Evolutionary conservation across 1,140 invertebrate species (phyloP), one percentile per base, ranked within the genome.

Genomic region (Pseudomyrmex pallidus): DNA sequence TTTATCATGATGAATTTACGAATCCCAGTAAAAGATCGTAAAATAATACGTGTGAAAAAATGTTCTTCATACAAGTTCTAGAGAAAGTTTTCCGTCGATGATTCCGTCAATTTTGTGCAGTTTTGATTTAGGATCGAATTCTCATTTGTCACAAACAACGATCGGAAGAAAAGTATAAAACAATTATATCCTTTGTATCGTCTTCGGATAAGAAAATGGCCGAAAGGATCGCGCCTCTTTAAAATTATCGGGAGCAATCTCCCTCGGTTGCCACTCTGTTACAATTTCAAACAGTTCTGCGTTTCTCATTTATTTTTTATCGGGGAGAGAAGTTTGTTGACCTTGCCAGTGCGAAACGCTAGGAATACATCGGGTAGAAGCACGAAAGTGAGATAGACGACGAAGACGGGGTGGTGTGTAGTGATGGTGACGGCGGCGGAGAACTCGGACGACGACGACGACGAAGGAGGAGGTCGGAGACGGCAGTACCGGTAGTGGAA

Each of bases 231-330:
- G 82, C 85, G 82, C 76, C 88, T 89, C 88, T 86, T 89, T 89
- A 89, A 89, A 89, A 85, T 89, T 87, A 89, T 86, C 82, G 76
- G 72, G 86, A 88, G 73, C 64, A 89, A 80, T 80, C 76, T 70
- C 22, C 59, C 62, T 48, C 63, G 74, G 86, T 86, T 83, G 87
- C 89, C 86, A 88, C 88, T 35, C 35, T 90, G 89, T 90, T 90
- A 90, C 89, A 90, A 90, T 90, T 90, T 90, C 89, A 89, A 90
- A 88, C 88, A 90, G 89, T 88, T 87, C 88, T 88, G 84, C 68
- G 78, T 87, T 89, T 90, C 35, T 35, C 88, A 90, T 90, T 90
- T 90, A 86, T 90, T 90, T 90, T 90, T 90, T 90, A 90, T 90
- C 89, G 88, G 87, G 73, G 85, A 87, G 88, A 90, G 88, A 90